phyloP scores from a whole-genome alignment of 2,888 invertebrate genomes.

The Mantis religiosa region DNA sequence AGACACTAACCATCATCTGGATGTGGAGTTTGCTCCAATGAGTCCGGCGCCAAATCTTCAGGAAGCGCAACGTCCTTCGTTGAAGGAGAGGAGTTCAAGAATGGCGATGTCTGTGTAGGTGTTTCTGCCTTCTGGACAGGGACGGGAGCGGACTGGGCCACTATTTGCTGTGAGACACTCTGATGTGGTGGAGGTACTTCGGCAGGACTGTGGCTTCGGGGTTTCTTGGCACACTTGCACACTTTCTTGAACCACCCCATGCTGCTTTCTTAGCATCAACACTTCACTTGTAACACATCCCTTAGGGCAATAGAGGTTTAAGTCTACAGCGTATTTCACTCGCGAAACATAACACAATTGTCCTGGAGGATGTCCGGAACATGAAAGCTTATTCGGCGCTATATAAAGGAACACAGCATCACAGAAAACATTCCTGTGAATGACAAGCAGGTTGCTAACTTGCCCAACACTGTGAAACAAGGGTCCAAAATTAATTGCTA shows the following conservation, averaged over 20 bases:
- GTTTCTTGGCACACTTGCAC: neutral
- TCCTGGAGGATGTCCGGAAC: too few relatives aligned
- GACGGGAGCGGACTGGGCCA: neutral
- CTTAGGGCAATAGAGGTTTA: too few relatives aligned
- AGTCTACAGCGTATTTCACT: too few relatives aligned
- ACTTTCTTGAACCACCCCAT: conserved; percentile 11
- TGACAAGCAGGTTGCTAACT: too few relatives aligned
- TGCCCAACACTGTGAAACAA: too few relatives aligned
- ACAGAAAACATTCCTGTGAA: too few relatives aligned
- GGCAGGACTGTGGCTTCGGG: neutral
- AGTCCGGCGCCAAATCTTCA: neutral
- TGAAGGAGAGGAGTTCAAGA: neutral
- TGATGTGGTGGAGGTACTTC: neutral
- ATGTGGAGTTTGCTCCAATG: neutral
- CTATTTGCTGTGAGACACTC: neutral
- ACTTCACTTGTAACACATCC: neutral
- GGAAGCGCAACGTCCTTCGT: neutral
- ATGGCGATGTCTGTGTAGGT: neutral
- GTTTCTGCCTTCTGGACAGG: neutral
- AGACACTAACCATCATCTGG: neutral
- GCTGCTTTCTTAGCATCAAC: neutral
- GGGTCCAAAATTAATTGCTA: too few relatives aligned
- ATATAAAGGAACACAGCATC: too few relatives aligned
- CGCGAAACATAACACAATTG: too few relatives aligned
- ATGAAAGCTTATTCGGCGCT: too few relatives aligned